Evolutionary conservation across 2,113 vertebrate species (phyloP).

Genomic region (Trachemys scripta): DNA sequence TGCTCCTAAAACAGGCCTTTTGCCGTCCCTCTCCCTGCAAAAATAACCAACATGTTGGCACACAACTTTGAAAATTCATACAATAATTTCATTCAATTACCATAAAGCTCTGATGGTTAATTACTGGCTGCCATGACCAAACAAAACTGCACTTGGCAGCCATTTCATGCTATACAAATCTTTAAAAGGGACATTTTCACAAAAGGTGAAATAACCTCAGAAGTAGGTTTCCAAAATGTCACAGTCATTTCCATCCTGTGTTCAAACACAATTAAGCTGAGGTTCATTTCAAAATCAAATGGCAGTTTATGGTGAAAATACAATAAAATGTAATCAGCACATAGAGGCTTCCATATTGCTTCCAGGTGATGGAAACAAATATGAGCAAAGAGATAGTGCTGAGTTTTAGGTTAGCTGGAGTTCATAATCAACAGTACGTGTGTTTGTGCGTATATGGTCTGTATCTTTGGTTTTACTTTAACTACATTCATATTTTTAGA

Average conservation of each 20-base stretch:
- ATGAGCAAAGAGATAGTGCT: not conserved
- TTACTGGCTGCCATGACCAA: not conserved
- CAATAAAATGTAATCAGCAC: not conserved
- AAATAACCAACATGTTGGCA: not conserved
- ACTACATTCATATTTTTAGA: not conserved
- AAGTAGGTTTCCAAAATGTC: not conserved
- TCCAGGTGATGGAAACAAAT: not conserved
- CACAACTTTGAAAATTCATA: fast-evolving
- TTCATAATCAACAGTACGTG: fast-evolving
- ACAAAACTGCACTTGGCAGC: not conserved
- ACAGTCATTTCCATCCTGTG: not conserved
- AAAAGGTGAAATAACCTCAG: not conserved
- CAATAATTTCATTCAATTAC: fast-evolving
- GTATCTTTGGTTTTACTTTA: not conserved
- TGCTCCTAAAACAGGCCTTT: not conserved
- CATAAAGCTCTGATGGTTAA: not conserved
- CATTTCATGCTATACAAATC: not conserved
- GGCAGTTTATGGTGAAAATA: not conserved
- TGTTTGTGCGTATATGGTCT: fast-evolving
- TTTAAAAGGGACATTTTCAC: not conserved
- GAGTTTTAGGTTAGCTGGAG: not conserved
- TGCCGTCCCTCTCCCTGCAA: fast-evolving
- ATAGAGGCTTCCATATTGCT: not conserved
- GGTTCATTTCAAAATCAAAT: not conserved
- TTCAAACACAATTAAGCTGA: not conserved